Conservation (phyloP, 2,113 vertebrate species). For the Elachura formosa region DNA sequence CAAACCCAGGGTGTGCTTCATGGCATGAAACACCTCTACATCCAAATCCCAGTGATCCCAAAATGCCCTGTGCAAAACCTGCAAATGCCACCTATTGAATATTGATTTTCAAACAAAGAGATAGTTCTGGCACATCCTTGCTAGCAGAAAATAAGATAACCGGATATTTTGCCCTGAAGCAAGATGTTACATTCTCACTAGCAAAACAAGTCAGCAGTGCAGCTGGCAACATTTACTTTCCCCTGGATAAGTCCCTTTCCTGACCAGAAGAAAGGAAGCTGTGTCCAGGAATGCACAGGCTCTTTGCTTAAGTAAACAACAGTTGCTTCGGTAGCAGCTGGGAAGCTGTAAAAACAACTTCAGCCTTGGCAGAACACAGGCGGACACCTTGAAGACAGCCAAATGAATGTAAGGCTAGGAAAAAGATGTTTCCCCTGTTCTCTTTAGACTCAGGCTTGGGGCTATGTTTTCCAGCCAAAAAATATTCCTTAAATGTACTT, state of each 20-base stretch:
- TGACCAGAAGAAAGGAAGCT: conserved; percentile 4
- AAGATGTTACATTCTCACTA: neutral
- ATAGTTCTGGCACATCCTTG: neutral
- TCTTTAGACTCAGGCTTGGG: neutral
- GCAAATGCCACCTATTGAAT: neutral
- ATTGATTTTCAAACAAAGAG: neutral
- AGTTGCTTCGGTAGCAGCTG: neutral
- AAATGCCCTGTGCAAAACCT: neutral
- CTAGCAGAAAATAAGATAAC: neutral
- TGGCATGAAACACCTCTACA: neutral
- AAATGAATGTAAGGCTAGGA: neutral
- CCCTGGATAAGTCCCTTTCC: neutral
- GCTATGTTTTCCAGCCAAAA: conserved; percentile 34
- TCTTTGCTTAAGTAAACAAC: neutral
- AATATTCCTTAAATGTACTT: neutral
- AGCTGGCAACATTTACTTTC: neutral
- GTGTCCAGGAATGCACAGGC: neutral
- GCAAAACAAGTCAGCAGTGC: neutral
- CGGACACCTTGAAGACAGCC: neutral
- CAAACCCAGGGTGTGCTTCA: neutral
- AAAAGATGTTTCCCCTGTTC: neutral
- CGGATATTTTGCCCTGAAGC: neutral
- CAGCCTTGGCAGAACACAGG: conserved; percentile 5
- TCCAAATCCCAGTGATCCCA: neutral
- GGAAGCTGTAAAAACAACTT: conserved; percentile 13